These are phyloP conservation scores for Vulpes lagopus DNA, from an alignment of 2,113 vertebrate genomes.

Conservation along the genomic window DNA sequence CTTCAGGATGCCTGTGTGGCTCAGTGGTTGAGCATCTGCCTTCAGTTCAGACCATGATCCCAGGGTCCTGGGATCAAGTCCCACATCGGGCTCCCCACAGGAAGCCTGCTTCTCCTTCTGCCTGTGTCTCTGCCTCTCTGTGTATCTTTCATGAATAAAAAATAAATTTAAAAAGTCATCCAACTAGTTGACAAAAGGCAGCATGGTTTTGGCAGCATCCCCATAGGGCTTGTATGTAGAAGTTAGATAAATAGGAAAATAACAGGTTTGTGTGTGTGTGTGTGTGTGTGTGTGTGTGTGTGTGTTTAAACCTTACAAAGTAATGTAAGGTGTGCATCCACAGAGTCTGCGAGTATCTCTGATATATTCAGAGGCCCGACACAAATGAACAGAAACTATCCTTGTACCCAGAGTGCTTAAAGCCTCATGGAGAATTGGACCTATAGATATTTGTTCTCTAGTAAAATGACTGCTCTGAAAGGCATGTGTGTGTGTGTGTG, in stretches of 20 bases:
- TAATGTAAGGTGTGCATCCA: not conserved
- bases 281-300: too few relatives aligned
- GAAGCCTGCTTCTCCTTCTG: too few relatives aligned
- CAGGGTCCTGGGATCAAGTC: too few relatives aligned
- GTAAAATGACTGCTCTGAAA: not conserved
- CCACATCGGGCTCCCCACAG: too few relatives aligned
- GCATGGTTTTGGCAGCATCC: not conserved
- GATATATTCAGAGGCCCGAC: not conserved
- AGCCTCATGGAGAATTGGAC: conserved; percentile 21
- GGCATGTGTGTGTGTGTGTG: not conserved
- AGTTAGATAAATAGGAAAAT: not conserved
- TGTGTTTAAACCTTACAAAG: conserved; percentile 18
- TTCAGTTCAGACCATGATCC: too few relatives aligned
- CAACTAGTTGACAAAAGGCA: not conserved
- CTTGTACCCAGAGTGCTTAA: conserved; percentile 9
- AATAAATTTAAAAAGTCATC: not conserved
- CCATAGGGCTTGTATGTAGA: not conserved
- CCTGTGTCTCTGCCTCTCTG: too few relatives aligned
- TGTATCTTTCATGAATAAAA: too few relatives aligned
- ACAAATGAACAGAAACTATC: conserved; percentile 4
- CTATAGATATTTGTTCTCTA: not conserved
- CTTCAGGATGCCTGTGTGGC: too few relatives aligned
- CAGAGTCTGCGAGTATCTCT: not conserved
- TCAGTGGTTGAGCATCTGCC: too few relatives aligned
- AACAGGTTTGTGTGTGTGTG: not conserved